These are phyloP conservation scores for Acrobasis repandana DNA, from an alignment of 2,888 invertebrate species.

Conservation along the genomic window DNA sequence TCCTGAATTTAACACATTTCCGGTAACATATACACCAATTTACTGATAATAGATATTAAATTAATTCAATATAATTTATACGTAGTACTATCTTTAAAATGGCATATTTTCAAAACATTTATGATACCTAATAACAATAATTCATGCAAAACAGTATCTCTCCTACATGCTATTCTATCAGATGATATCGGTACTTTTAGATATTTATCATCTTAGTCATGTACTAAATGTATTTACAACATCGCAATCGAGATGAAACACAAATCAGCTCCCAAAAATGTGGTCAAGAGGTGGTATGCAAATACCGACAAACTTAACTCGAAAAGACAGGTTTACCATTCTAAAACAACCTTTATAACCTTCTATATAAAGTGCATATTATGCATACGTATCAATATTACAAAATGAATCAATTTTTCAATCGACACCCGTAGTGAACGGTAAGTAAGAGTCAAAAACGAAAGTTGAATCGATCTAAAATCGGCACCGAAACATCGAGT, in stretches of 20 bases:
- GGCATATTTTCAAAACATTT: neutral
- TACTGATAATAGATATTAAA: too few species aligned
- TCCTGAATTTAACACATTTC: too few species aligned
- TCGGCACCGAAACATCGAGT: slow-evolving; percentile 74
- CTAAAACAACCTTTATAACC: slow-evolving; percentile 14
- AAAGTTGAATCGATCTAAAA: slow-evolving; percentile 82
- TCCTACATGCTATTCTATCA: neutral
- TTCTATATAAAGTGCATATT: slow-evolving; percentile 13
- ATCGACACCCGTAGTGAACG: slow-evolving; percentile 57
- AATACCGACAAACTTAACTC: slow-evolving; percentile 31
- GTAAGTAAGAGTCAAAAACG: slow-evolving; percentile 80
- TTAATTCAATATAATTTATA: too few species aligned
- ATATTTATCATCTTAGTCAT: slow-evolving; percentile 21
- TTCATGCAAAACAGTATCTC: slow-evolving; percentile 2
- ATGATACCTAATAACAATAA: slow-evolving; percentile 1
- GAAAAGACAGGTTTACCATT: slow-evolving; percentile 4
- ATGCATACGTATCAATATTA: slow-evolving; percentile 36
- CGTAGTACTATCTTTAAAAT: neutral
- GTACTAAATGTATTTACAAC: slow-evolving; percentile 33
- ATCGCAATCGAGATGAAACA: slow-evolving; percentile 24
- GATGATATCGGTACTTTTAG: slow-evolving; percentile 3
- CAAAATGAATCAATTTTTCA: slow-evolving; percentile 65
- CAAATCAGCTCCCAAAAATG: slow-evolving; percentile 34
- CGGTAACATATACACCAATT: too few species aligned
- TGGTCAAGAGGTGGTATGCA: slow-evolving; percentile 32